These are phyloP conservation scores for Gambusia affinis DNA, from an alignment of 2,113 vertebrate genomes.

Conservation along the genomic window DNA sequence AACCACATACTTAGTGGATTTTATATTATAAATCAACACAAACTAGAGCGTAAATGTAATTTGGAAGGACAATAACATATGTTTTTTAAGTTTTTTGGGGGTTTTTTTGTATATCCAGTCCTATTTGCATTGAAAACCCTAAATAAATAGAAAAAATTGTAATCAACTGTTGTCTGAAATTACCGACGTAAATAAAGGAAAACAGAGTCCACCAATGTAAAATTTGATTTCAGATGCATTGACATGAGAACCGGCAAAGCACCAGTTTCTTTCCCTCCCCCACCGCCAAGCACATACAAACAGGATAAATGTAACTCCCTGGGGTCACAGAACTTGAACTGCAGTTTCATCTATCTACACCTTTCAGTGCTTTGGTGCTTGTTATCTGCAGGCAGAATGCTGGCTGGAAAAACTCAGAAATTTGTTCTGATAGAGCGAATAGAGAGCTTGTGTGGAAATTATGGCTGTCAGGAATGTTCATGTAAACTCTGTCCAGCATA, in stretches of 20 bases:
- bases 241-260: not conserved
- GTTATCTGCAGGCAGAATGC: not conserved
- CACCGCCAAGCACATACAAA: not conserved
- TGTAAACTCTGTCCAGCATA: not conserved
- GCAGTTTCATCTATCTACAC: not conserved
- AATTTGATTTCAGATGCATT: no score
- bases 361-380: not conserved
- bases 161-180: not conserved
- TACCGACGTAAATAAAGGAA: not conserved
- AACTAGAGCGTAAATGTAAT: not conserved
- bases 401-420: not conserved
- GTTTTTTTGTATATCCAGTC: not conserved
- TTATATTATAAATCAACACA: not conserved
- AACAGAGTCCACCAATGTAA: no score
- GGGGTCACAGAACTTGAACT: not conserved
- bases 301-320: not conserved
- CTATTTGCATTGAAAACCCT: not conserved
- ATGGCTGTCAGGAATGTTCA: slow-evolving; percentile 8
- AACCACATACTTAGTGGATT: not conserved
- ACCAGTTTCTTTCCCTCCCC: no score
- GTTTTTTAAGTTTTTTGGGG: not conserved
- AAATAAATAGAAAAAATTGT: not conserved
- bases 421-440: slow-evolving; percentile 13
- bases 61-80: no score
- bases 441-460: not conserved